phyloP scores from a whole-genome alignment of 2,797 vertebrate genomes.

The Hyperoplus immaculatus region DNA sequence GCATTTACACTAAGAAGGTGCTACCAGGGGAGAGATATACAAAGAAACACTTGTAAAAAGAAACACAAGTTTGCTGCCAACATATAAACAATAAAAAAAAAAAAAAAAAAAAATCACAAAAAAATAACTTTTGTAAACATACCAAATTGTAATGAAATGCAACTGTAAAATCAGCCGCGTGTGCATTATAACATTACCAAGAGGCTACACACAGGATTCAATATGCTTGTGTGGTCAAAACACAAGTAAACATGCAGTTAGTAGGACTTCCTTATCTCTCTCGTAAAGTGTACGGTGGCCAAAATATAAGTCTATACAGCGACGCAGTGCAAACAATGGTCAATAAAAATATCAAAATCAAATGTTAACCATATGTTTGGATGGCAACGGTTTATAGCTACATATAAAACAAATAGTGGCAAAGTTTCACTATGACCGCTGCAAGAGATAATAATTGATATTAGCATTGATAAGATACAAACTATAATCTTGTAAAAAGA shows the following conservation, averaged over 20 bases:
- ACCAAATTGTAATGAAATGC: slow-evolving; percentile 48
- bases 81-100: slow-evolving; percentile 25
- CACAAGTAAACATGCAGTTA: slow-evolving; percentile 21
- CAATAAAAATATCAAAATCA: slow-evolving; percentile 13
- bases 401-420: slow-evolving; percentile 26
- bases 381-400: slow-evolving; percentile 43
- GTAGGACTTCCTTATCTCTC: slow-evolving; percentile 16
- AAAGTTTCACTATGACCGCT: not conserved
- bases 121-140: slow-evolving; percentile 70
- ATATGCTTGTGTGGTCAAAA: slow-evolving; percentile 19
- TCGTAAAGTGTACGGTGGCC: too few relatives aligned
- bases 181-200: slow-evolving; percentile 23
- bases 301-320: slow-evolving; percentile 4
- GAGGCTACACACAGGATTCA: slow-evolving; percentile 28
- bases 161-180: slow-evolving; percentile 48
- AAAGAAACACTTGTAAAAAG: slow-evolving; percentile 41
- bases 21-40: slow-evolving; percentile 22
- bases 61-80: slow-evolving; percentile 28
- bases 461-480: slow-evolving; percentile 9
- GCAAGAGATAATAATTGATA: not conserved
- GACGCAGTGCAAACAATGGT: slow-evolving; percentile 29
- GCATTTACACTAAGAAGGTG: slow-evolving; percentile 39
- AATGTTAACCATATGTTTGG: not conserved
- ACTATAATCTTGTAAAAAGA: not conserved
- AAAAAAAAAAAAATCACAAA: slow-evolving; percentile 9